phyloP scores from a whole-genome alignment of 2,797 vertebrate species.

The Gastrophryne carolinensis region DNA sequence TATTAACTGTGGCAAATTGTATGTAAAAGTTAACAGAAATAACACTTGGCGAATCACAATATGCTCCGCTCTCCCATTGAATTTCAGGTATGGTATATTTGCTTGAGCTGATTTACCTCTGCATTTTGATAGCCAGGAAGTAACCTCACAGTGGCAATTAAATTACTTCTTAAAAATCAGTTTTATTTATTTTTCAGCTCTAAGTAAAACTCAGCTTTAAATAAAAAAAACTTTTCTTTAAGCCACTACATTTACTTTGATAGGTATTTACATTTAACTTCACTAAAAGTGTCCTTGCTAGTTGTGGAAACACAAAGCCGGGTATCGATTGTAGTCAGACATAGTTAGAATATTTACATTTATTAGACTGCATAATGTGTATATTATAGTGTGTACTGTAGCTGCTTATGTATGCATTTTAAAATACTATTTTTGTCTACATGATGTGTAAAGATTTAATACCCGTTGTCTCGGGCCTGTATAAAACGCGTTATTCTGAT shows the following conservation, averaged over 20 bases:
- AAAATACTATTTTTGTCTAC: conserved; percentile 7
- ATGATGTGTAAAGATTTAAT: not conserved
- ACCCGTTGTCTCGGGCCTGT: not conserved
- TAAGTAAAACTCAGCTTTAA: conserved; percentile 19
- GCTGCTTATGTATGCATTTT: not conserved
- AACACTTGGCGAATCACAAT: too few species aligned
- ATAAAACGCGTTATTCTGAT: conserved; percentile 21
- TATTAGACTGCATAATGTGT: conserved; percentile 21
- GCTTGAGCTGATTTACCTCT: too few species aligned
- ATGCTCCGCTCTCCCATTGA: too few species aligned
- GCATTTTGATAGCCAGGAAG: too few species aligned
- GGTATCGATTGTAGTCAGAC: conserved; percentile 17
- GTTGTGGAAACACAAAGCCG: not conserved
- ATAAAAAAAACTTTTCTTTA: conserved; percentile 40
- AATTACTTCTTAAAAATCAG: conserved; percentile 26
- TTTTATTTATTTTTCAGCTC: conserved; percentile 2
- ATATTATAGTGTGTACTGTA: not conserved
- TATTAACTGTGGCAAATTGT: too few species aligned
- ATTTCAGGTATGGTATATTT: too few species aligned
- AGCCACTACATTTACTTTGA: conserved; percentile 28
- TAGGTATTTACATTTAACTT: conserved; percentile 14
- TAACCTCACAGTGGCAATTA: too few species aligned
- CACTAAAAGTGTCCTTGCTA: not conserved
- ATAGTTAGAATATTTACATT: conserved; percentile 30
- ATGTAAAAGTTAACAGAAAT: too few species aligned